A percentile compares a stretch with the other conserved stretches of the same genome.
Evolutionary conservation across 2,888 invertebrate species (phyloP).

Genomic region (Sesamia inferens): DNA sequence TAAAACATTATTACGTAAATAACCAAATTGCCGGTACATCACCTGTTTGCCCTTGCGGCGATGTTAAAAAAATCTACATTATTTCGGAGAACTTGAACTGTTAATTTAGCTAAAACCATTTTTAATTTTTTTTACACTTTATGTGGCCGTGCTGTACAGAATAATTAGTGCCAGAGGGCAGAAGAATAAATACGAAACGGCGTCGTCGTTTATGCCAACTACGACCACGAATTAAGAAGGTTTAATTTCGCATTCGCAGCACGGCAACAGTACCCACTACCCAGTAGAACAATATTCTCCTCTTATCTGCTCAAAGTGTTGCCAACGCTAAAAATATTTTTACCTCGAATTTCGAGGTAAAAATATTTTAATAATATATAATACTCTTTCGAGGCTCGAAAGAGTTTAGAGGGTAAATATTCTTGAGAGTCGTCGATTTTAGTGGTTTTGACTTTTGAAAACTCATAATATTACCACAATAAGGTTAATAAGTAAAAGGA

Average conservation of each 20-base stretch:
- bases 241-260: background rate
- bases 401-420: background rate
- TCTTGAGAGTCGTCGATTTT: background rate
- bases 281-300: background rate
- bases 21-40: constrained; percentile 73
- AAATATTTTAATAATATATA: too few species aligned
- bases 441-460: background rate
- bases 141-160: background rate
- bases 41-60: constrained; percentile 80
- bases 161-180: background rate
- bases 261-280: background rate
- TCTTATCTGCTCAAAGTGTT: background rate
- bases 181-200: too few species aligned
- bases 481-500: background rate
- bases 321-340: background rate
- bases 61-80: constrained; percentile 75
- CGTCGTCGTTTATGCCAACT: background rate
- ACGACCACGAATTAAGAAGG: background rate
- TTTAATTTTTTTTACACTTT: constrained; percentile 7
- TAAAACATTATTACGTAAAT: constrained; percentile 78
- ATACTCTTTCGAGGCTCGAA: too few species aligned
- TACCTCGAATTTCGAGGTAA: too few species aligned
- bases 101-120: constrained; percentile 78
- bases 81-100: constrained; percentile 78
- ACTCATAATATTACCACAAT: background rate